Base-by-base conservation (phyloP, 53 echinoderm and acorn worm genomes). In the Hippasteria phrygiana region DNA sequence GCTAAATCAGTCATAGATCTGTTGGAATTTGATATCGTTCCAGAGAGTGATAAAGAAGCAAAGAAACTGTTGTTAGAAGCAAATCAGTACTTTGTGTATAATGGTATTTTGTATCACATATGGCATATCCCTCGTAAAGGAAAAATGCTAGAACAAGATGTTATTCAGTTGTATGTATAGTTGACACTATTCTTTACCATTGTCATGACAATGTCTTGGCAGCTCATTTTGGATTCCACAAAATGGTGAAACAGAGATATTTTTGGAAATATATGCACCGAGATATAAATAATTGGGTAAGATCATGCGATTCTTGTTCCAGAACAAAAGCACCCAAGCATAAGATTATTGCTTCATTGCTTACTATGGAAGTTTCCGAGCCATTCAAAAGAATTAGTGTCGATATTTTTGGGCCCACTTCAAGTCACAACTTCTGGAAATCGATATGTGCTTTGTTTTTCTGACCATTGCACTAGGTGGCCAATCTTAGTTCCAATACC, bases 331-430 rank as follows among this genome's bases (percentile, higher is more conserved):
- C 62, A 38, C 79, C 37, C 26, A 38, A 41, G 26, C 79, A 62
- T 56, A 79, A 79, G 62, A 16, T 33, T 39, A 33, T 55, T 37
- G 62, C 79, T 6, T 62, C 79, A 79, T 62, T 62, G 59, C 27
- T 79, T 7, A 79, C 79, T n/a, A 79, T 79, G 79, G 39, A 18
- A 59, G 62, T 79, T 59, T 62, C 79, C 4, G 79, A 40, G 18
- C 34, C 79, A 38, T 79, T 87, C 53, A 73, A 73, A 56, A 71
- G 87, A 69, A 73, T 87, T 4, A 87, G 87, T 66, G 70, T 87
- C 3, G 71, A 87, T 87, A 34, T n/a, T 87, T 42, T 46, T 87
- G 72, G 72, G 87, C 34, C 87, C 43, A 3, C 72, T 87, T 28
- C 71, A 72, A 37, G 33, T 87, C 14, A 38, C 67, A 31, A 83